Evolutionary conservation across 92 coral and sea anemone genomes (phyloP).

Genomic region (Parazoanthus darwini): DNA sequence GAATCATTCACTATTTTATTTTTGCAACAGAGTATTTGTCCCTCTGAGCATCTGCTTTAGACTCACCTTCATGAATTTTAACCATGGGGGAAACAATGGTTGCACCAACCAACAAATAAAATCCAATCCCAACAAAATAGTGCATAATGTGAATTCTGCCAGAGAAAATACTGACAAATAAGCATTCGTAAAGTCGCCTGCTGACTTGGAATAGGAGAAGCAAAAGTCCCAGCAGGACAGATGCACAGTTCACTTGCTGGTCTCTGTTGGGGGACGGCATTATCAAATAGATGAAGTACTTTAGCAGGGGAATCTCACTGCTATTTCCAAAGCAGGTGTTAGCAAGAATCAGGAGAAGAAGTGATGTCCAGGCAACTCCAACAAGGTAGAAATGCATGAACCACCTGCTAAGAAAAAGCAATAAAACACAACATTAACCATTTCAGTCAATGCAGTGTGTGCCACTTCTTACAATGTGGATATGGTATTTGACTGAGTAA

Average conservation of each 20-base stretch:
- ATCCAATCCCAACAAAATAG: constrained; percentile 71
- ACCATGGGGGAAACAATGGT: constrained; percentile 66
- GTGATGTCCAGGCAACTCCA: constrained; percentile 63
- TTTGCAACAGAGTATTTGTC: too few species aligned
- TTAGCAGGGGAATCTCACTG: constrained; percentile 23
- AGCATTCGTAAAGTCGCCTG: constrained; percentile 82
- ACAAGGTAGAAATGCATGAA: constrained; percentile 87
- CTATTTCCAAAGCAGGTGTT: constrained; percentile 52
- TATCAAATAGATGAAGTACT: constrained; percentile 28
- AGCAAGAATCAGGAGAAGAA: constrained; percentile 47
- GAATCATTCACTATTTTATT: too few species aligned
- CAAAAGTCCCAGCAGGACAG: constrained; percentile 70
- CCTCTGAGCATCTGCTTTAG: not conserved
- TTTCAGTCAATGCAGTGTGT: not conserved
- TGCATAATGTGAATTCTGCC: constrained; percentile 85
- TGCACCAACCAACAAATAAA: constrained; percentile 71
- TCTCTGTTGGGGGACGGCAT: constrained; percentile 33
- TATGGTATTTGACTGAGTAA: too few species aligned
- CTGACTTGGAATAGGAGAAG: constrained; percentile 73
- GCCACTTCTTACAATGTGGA: too few species aligned
- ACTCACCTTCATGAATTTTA: constrained; percentile 41
- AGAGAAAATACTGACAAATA: constrained; percentile 75
- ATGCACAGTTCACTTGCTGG: constrained; percentile 61
- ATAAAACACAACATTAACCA: not conserved
- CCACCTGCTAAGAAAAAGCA: constrained; percentile 65